Conservation (phyloP, 2,888 invertebrate species). For the Sarcophaga variegata region DNA sequence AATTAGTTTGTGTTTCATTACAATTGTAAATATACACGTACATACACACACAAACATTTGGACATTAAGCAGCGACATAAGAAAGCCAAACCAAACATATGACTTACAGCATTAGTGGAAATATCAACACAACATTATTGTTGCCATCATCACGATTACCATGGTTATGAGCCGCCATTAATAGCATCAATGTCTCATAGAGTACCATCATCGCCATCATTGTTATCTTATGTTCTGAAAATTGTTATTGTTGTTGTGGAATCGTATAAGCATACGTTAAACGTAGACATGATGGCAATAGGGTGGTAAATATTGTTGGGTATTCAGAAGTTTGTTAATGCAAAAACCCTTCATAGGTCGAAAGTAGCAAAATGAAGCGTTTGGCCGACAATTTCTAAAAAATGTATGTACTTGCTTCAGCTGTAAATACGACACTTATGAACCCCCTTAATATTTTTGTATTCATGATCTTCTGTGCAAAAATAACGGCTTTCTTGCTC, state of each 20-base stretch:
- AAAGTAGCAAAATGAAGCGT: too few relatives aligned
- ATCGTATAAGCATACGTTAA: not conserved
- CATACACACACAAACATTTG: not conserved
- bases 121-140: not conserved
- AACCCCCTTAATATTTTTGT: too few relatives aligned
- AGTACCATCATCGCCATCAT: not conserved
- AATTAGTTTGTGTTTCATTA: too few relatives aligned
- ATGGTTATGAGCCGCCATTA: not conserved
- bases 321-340: too few relatives aligned
- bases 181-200: not conserved
- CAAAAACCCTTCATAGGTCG: too few relatives aligned
- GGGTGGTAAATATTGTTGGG: not conserved
- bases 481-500: too few relatives aligned
- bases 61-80: not conserved
- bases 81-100: not conserved
- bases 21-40: too few relatives aligned
- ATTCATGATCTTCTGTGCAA: too few relatives aligned
- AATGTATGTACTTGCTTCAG: too few relatives aligned
- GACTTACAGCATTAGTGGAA: not conserved
- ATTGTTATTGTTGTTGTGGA: constrained; percentile 39
- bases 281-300: not conserved
- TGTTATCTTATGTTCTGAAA: constrained; percentile 34
- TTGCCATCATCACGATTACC: not conserved
- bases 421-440: too few relatives aligned
- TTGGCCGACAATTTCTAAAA: too few relatives aligned